These are phyloP conservation scores for Netelia virgata DNA, from an alignment of 2,888 invertebrate species.

Conservation along the genomic window DNA sequence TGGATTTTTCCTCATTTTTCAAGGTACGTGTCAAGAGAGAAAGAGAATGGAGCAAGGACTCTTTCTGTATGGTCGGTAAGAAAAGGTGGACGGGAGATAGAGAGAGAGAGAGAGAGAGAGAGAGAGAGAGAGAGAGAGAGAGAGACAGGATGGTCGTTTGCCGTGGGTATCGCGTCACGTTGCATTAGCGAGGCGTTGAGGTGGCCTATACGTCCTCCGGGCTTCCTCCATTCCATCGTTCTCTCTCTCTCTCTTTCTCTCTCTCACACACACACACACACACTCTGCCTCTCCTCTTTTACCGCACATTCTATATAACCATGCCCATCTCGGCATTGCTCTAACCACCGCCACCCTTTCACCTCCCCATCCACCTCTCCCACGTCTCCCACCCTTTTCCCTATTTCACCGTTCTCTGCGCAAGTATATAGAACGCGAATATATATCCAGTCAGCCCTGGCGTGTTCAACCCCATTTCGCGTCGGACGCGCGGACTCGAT, in stretches of 20 bases:
- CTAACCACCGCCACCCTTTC: constrained; percentile 61
- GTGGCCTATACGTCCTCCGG: constrained; percentile 74
- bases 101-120: constrained; percentile 33
- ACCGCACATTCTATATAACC: constrained; percentile 47
- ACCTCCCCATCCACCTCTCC: neutral
- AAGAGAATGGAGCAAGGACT: constrained; percentile 64
- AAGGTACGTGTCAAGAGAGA: constrained; percentile 50
- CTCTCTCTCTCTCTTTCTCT: constrained; percentile 63
- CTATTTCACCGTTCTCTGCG: constrained; percentile 29
- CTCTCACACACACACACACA: too few species aligned
- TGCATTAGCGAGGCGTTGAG: constrained; percentile 80
- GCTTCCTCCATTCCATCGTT: constrained; percentile 71
- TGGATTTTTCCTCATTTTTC: constrained; percentile 64
- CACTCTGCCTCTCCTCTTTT: constrained; percentile 60
- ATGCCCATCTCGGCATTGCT: constrained; percentile 48
- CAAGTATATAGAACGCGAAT: constrained; percentile 41
- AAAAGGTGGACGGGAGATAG: constrained; percentile 36
- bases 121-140: constrained; percentile 24
- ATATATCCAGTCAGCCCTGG: constrained; percentile 52
- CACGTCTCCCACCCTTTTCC: neutral
- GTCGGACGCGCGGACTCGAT: constrained; percentile 56
- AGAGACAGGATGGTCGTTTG: constrained; percentile 66
- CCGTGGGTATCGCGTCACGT: constrained; percentile 79
- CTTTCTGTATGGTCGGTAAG: constrained; percentile 57
- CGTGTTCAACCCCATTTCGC: constrained; percentile 70